phyloP scores from a whole-genome alignment of 2,888 invertebrate species.

The Thyatira batis region DNA sequence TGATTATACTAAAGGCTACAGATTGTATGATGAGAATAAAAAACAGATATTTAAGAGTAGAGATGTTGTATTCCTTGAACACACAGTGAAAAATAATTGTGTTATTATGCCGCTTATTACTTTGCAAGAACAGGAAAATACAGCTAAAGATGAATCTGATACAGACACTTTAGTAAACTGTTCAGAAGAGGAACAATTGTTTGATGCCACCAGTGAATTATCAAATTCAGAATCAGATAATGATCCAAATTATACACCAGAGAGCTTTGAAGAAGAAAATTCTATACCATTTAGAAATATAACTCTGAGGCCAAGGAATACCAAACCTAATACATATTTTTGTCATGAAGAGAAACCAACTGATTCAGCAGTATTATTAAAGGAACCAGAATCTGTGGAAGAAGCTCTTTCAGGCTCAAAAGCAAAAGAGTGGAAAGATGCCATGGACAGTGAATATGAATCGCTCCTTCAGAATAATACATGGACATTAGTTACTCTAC shows the following conservation, averaged over 20 bases:
- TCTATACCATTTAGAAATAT: conserved; percentile 8
- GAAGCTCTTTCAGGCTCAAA: conserved; percentile 15
- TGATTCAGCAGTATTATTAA: neutral
- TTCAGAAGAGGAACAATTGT: conserved; percentile 8
- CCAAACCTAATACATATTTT: conserved; percentile 2
- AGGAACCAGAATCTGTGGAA: conserved; percentile 12
- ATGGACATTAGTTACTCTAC: conserved; percentile 21
- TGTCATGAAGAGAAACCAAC: conserved; percentile 5
- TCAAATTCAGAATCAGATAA: conserved; percentile 1
- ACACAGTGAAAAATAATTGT: conserved; percentile 2
- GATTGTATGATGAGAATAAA: conserved; percentile 9
- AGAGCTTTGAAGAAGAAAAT: neutral
- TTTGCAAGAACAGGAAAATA: conserved; percentile 2
- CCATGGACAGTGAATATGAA: conserved; percentile 25
- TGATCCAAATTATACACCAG: conserved; percentile 3
- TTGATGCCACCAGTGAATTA: conserved; percentile 7
- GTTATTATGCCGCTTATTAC: neutral
- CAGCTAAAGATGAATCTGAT: conserved; percentile 1
- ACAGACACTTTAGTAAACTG: conserved; percentile 3
- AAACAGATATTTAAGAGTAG: conserved; percentile 15
- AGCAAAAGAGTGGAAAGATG: conserved; percentile 22
- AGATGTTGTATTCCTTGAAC: conserved; percentile 21
- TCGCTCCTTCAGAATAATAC: conserved; percentile 25
- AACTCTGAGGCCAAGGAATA: conserved; percentile 10
- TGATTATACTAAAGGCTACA: conserved; percentile 11